phyloP scores from a whole-genome alignment of 2,888 invertebrate genomes.

The Diloba caeruleocephala region DNA sequence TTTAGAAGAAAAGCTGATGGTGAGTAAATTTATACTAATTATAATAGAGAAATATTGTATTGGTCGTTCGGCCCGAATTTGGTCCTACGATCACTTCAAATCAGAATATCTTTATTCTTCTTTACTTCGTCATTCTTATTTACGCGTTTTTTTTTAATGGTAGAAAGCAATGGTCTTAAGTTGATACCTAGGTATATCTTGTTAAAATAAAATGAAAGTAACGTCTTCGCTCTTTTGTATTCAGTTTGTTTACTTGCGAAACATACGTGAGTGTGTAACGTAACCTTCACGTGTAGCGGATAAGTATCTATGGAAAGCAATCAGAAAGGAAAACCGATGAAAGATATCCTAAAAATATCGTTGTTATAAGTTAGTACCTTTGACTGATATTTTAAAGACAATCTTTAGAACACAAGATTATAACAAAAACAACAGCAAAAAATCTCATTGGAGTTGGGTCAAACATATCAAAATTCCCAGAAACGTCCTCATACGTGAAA shows the following conservation, averaged over 20 bases:
- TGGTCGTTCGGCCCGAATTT: not conserved
- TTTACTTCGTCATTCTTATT: slow-evolving; percentile 34
- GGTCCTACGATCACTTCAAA: too few species aligned
- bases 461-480: slow-evolving; percentile 45
- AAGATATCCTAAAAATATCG: slow-evolving; percentile 29
- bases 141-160: slow-evolving; percentile 35
- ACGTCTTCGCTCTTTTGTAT: slow-evolving; percentile 64
- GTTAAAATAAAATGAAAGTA: slow-evolving; percentile 62
- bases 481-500: slow-evolving; percentile 56
- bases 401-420: slow-evolving; percentile 28
- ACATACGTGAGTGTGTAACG: slow-evolving; percentile 61
- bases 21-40: not conserved
- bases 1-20: slow-evolving; percentile 10
- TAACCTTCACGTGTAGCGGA: slow-evolving; percentile 51
- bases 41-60: not conserved
- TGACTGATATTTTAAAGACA: slow-evolving; percentile 17
- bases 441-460: slow-evolving; percentile 26
- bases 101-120: too few species aligned
- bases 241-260: slow-evolving; percentile 64
- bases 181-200: slow-evolving; percentile 29
- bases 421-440: slow-evolving; percentile 25
- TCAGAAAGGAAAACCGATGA: slow-evolving; percentile 31
- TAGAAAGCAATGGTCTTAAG: slow-evolving; percentile 27
- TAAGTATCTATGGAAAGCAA: slow-evolving; percentile 34
- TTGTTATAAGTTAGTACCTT: slow-evolving; percentile 15